Evolutionary conservation across 2,888 invertebrate genomes (phyloP).

Genomic region (Lypha dubia): DNA sequence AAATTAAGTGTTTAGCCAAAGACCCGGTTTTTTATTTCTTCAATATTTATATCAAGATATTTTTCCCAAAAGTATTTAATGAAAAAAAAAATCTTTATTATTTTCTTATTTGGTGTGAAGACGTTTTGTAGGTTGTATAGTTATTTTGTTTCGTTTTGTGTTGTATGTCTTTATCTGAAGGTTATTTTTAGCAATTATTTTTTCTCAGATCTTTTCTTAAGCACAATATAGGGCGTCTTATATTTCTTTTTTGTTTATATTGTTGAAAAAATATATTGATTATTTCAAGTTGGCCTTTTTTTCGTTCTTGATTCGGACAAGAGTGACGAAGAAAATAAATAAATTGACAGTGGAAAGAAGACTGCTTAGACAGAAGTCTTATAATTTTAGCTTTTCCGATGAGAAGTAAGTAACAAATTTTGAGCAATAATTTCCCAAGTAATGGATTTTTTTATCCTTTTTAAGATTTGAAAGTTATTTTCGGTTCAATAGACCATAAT

Average conservation of each 20-base stretch:
- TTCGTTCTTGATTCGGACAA: too few species aligned
- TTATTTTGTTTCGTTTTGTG: not conserved
- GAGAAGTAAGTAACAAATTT: too few species aligned
- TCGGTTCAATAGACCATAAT: too few species aligned
- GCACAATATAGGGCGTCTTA: not conserved
- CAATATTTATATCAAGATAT: constrained; percentile 17
- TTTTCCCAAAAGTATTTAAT: not conserved
- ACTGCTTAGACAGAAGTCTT: too few species aligned
- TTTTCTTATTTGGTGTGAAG: constrained; percentile 7
- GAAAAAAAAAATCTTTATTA: constrained; percentile 16
- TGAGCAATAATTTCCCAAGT: too few species aligned
- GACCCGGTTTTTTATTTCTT: constrained; percentile 4
- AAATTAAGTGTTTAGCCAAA: not conserved
- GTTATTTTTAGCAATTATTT: constrained; percentile 12
- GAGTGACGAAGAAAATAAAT: too few species aligned
- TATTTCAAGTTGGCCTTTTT: too few species aligned
- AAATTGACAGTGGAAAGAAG: too few species aligned
- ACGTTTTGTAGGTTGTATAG: not conserved
- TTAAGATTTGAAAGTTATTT: too few species aligned
- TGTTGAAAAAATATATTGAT: too few species aligned
- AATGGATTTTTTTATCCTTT: too few species aligned
- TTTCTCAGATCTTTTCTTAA: not conserved
- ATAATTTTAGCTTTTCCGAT: too few species aligned
- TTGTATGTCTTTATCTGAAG: not conserved
- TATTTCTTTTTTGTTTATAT: not conserved